A percentile compares a stretch with the other conserved stretches of the same genome.
Evolutionary conservation across 2,888 invertebrate species (phyloP).

Genomic region (Campoplex nolae): DNA sequence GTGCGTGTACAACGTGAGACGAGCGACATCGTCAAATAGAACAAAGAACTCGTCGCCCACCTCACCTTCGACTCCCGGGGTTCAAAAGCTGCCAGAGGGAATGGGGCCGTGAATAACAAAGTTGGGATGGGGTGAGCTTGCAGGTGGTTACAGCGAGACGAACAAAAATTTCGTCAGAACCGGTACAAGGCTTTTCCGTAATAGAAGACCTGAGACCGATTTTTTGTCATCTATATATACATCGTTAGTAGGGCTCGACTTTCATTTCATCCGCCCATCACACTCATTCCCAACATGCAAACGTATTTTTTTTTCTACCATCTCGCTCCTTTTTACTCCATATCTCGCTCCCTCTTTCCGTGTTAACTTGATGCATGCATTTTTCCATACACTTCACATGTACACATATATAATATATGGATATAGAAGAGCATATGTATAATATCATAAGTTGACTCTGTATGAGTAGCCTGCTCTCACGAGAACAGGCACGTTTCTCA

Average conservation of each 20-base stretch:
- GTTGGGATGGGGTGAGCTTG: conserved; percentile 61
- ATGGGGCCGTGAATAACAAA: not conserved
- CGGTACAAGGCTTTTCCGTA: conserved; percentile 78
- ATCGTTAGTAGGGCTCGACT: conserved; percentile 50
- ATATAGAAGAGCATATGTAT: conserved; percentile 3
- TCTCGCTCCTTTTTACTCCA: conserved; percentile 17
- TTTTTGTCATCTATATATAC: conserved; percentile 69
- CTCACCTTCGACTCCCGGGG: conserved; percentile 20
- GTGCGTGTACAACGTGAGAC: not conserved
- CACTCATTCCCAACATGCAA: conserved; percentile 9
- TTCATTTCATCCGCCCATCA: conserved; percentile 62
- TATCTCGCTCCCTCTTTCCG: conserved; percentile 33
- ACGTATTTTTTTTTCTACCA: conserved; percentile 51
- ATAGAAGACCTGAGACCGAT: conserved; percentile 76
- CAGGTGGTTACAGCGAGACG: conserved; percentile 79
- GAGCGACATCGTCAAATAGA: conserved; percentile 70
- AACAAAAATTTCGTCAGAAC: conserved; percentile 79
- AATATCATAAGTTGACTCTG: conserved; percentile 60
- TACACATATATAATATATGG: not conserved
- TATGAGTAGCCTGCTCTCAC: conserved; percentile 57
- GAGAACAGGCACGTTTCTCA: conserved; percentile 61
- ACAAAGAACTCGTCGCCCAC: conserved; percentile 79
- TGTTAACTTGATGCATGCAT: conserved; percentile 60
- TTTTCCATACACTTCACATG: conserved; percentile 57
- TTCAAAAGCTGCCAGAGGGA: conserved; percentile 7